Percentiles rank a stretch among this genome's conserved stretches.
phyloP scores from a whole-genome alignment of 1,140 invertebrate species.

The Caerostris extrusa region DNA sequence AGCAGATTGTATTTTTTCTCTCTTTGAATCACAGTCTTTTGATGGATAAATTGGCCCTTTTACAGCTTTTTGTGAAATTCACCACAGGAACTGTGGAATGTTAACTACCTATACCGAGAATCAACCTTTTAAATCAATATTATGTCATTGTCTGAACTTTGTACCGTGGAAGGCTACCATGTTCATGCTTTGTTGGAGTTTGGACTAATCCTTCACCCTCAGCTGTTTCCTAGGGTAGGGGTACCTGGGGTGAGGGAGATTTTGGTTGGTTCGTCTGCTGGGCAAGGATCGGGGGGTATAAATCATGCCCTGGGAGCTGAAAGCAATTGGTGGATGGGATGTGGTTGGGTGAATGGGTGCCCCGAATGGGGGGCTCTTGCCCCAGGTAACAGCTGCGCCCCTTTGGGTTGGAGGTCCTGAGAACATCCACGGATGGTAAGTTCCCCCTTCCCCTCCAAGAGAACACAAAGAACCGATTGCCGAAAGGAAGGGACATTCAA shows the following conservation, averaged over 20 bases:
- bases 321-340: slow-evolving; percentile 72
- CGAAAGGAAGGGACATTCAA: slow-evolving; percentile 1
- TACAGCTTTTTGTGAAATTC: no score
- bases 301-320: slow-evolving; percentile 68
- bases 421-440: slow-evolving; percentile 42
- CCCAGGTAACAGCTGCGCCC: slow-evolving; percentile 73
- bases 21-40: no score
- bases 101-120: neutral
- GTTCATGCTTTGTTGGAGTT: neutral
- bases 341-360: slow-evolving; percentile 65
- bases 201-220: slow-evolving; percentile 6
- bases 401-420: slow-evolving; percentile 69
- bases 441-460: neutral
- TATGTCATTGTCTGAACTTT: neutral
- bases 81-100: neutral
- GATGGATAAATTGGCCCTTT: no score
- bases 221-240: slow-evolving; percentile 53
- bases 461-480: neutral
- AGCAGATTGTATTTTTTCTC: no score
- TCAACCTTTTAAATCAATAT: neutral
- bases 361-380: slow-evolving; percentile 53
- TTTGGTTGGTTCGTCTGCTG: slow-evolving; percentile 35
- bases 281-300: slow-evolving; percentile 24
- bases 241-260: neutral
- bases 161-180: neutral